Evolutionary conservation across 2,113 vertebrate species (phyloP), one percentile per base, ranked within the genome.

Genomic region (Callithrix jacchus): DNA sequence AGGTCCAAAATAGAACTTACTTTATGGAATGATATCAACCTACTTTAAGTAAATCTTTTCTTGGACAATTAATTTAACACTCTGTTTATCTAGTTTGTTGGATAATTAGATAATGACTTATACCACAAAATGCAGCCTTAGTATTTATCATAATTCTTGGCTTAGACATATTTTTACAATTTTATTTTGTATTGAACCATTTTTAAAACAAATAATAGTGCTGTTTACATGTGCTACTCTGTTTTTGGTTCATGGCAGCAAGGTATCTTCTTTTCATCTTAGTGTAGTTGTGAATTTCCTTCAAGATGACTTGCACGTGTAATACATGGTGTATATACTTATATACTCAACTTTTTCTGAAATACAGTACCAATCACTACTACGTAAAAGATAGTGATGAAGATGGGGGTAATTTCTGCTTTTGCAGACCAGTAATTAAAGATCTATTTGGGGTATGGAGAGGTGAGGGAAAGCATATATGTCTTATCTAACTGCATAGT

Each of bases 61-160:
- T 52, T 64, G 66, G 30, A 5, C 3, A 84, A 42, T 83, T 93
- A 83, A 97, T 49, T 83, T 87, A 90, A 73, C 9, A 66, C 83
- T 10, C 30, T 94, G 56, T n/a, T 92, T 88, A 54, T 91, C 35
- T 81, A 81, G 47, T 85, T 95, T 76, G 88, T 70, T 76, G 30
- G 56, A 45, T 76, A 83, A n/a, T 45, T 58, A 3, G 70, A 81
- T 52, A 52, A 25, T 89, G 40, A 81, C 61, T 80, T 47, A 56
- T 35, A 79, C 14, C 10, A 68, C 10, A n/a, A 89, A 77, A 40
- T 89, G n/a, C 2, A 89, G 47, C 49, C n/a, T 96, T 70, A 23
- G 3, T 85, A 70, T 25, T 95, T 92, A 70, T 30, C 47, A n/a
- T n/a, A 89, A 35, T 42, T 92, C 81, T 77, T 77, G 21, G n/a